Percentiles rank a stretch among this genome's conserved stretches.
Evolutionary conservation across 2,113 vertebrate species (phyloP).

Genomic region (Gadus chalcogrammus): DNA sequence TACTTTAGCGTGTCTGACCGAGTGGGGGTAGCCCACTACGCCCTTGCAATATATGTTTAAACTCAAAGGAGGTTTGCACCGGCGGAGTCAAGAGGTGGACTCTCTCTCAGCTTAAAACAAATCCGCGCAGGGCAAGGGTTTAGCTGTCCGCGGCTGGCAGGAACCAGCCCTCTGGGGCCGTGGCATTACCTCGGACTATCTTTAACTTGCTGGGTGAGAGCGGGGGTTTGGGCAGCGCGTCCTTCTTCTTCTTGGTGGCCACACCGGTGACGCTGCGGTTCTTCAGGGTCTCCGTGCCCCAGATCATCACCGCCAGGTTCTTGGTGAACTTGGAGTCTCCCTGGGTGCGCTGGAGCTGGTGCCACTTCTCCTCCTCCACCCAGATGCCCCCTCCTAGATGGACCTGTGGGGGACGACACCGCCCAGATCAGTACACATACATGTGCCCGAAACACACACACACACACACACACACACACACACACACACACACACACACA

Average conservation of each 20-base stretch:
- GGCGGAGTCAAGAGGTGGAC: too few relatives aligned
- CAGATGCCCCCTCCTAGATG: slow-evolving; percentile 97
- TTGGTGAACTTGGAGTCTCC: slow-evolving; percentile 99
- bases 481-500: neutral
- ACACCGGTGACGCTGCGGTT: slow-evolving; percentile 98
- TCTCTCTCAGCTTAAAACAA: too few relatives aligned
- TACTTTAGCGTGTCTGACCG: too few relatives aligned
- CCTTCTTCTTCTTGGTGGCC: slow-evolving; percentile 99
- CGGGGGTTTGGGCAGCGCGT: slow-evolving; percentile 94
- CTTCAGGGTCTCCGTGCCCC: slow-evolving; percentile 98
- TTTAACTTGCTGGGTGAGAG: slow-evolving; percentile 98
- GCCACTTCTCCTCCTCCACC: slow-evolving; percentile 99
- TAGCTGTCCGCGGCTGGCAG: neutral
- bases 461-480: too few relatives aligned
- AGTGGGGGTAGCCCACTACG: too few relatives aligned
- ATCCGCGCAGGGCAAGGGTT: too few relatives aligned
- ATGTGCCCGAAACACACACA: neutral
- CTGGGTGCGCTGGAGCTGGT: slow-evolving; percentile 97
- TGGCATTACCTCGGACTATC: slow-evolving; percentile 90
- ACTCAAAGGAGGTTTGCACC: too few relatives aligned
- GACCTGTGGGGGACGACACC: slow-evolving; percentile 73
- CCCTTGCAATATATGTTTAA: too few relatives aligned
- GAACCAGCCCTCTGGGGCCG: neutral
- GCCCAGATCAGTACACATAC: neutral
- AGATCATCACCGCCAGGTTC: slow-evolving; percentile 99